Percentiles rank a stretch among this genome's conserved stretches.
phyloP scores from a whole-genome alignment of 2,113 vertebrate species.

The Coryphaenoides rupestris region DNA sequence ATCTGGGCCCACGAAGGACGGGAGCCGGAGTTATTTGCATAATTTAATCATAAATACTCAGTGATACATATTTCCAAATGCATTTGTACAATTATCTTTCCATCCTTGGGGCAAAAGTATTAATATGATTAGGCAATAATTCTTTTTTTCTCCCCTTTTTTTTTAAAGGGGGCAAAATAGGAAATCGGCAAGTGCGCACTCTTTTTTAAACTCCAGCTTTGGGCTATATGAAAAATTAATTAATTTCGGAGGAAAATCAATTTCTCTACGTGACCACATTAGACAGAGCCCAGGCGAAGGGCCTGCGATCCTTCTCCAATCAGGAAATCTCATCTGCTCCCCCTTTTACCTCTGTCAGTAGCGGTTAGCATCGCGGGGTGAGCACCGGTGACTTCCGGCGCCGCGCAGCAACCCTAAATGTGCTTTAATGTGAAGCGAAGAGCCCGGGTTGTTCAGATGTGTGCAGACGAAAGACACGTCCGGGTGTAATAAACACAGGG shows the following conservation, averaged over 20 bases:
- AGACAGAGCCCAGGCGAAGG: conserved; percentile 87
- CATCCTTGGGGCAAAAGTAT: conserved; percentile 99
- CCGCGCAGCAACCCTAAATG: conserved; percentile 68
- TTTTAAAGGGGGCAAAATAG: conserved; percentile 84
- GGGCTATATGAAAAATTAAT: conserved; percentile 99
- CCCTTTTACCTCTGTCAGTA: conserved; percentile 91
- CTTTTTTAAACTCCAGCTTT: conserved; percentile 99
- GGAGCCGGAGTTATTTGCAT: conserved; percentile 99
- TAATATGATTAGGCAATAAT: conserved; percentile 99
- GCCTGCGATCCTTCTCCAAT: conserved; percentile 89
- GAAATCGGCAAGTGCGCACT: conserved; percentile 97
- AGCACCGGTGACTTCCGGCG: conserved; percentile 64
- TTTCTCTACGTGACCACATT: conserved; percentile 99
- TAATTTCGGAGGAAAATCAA: conserved; percentile 99
- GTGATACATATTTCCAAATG: conserved; percentile 99
- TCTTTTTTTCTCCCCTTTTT: conserved; percentile 68
- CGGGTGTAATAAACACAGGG: not conserved
- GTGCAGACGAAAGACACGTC: conserved; percentile 27
- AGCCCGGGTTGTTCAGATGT: conserved; percentile 53
- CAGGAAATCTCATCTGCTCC: conserved; percentile 89
- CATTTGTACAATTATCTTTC: conserved; percentile 99
- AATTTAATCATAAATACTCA: conserved; percentile 99
- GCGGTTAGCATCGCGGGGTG: conserved; percentile 80
- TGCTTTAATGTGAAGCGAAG: conserved; percentile 59
- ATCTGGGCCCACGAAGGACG: conserved; percentile 98